Evolutionary conservation across 2,113 vertebrate species (phyloP), one percentile per base, ranked within the genome.

Genomic region (Trematomus loennbergii): DNA sequence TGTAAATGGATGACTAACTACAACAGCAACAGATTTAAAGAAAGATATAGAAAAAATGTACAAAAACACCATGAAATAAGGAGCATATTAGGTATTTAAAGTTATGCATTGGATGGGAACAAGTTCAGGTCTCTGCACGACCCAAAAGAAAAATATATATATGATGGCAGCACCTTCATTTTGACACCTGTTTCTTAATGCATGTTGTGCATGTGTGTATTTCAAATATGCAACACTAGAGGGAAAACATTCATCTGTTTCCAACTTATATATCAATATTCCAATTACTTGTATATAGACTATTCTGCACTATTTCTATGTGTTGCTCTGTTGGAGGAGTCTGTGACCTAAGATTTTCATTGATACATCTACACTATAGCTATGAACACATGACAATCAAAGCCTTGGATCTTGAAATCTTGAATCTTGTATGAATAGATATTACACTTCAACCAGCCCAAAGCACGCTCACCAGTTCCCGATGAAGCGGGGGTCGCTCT

Each of bases 401-500:
- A 29, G 29, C 29, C 29, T 29, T 29, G 29, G n/a, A n/a, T n/a
- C n/a, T n/a, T n/a, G n/a, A n/a, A 29, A 29, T 29, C 25, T 29
- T 29, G 25, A 29, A 29, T 29, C 29, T 29, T 29, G 29, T 29
- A 29, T 16, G 12, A 12, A 12, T 48, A 15, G 40, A 59, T 48
- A 54, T 22, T 5, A n/a, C 12, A 43, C n/a, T 0, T 29, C 45
- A 22, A 20, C 16, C 11, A 45, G 29, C 29, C 29, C 29, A 6
- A 12, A n/a, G 25, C 5, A 52, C n/a, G 16, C 96, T 97, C 94
- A 99, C 98, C 98, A 99, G 94, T 99, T 99, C 83, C 98, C 98
- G 71, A 99, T 97, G 94, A 99, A 99, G 84, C 96, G 96, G 13
- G 98, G 98, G 79, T 99, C 98, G 43, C 93, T 98, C 94, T 99